Evolutionary conservation across 2,888 invertebrate genomes (phyloP), one percentile per base, ranked within the genome.

Genomic region (Glyphotaelius pellucidus): DNA sequence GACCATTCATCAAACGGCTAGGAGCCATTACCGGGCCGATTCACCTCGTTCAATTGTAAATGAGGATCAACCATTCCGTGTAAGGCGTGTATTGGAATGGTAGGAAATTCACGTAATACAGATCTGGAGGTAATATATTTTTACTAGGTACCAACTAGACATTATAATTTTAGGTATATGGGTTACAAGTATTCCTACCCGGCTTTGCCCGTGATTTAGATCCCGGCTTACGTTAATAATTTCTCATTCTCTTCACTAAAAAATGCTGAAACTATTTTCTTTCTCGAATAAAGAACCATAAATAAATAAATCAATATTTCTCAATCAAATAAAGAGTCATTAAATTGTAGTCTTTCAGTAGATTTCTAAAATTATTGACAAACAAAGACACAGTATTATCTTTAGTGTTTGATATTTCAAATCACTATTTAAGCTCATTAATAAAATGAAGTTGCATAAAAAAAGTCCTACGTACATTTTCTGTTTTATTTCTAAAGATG

Each of bases 1-100:
- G 85, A 85, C 85, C 38, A 38, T 85, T 32, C 38, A 85, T 90
- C 90, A 90, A 90, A 83, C 90, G 90, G 38, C 35, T 38, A 38
- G 32, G 85, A 85, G 35, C 38, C 85, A 85, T 85, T 85, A 85
- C 85, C n/a, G 35, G 31, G n/a, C 85, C 38, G 85, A 85, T 38
- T 67, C 67, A n/a, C 85, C 85, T 85, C 25, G 85, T 85, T 85
- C 85, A 85, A 38, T 85, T 85, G 85, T 85, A 42, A 85, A 85
- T 85, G 85, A 85, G 85, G n/a, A 85, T 38, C 85, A 38, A 38
- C 19, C 5, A 83, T 15, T 83, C n/a, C 67, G 67, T 67, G 67
- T 67, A n/a, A 67, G 67, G 67, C 67, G 25, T 67, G 67, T 67
- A 67, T 67, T 67, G 67, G n/a, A 67, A 67, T 25, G 67, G 67